Conservation (phyloP, 2,888 invertebrate species). For the Acleris laterana region DNA sequence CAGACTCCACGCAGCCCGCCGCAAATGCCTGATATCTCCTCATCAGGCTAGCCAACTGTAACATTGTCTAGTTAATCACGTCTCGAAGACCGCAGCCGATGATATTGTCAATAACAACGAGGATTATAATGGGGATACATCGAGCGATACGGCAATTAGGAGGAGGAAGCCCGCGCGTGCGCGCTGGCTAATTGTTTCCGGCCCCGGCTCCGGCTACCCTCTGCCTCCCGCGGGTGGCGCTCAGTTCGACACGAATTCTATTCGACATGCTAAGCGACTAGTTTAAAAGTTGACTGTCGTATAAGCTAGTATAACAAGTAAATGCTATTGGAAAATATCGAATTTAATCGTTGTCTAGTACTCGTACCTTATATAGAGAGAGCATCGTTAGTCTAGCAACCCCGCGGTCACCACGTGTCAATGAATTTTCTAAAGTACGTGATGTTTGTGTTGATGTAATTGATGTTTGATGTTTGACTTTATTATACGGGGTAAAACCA, state of each 20-base stretch:
- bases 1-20: too few species aligned
- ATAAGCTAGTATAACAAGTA: too few species aligned
- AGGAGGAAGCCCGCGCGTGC: conserved; percentile 78
- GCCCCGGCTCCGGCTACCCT: conserved; percentile 30
- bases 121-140: conserved; percentile 72
- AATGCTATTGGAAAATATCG: background rate
- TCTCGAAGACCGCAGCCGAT: background rate
- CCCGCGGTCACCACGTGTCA: too few species aligned
- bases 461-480: too few species aligned
- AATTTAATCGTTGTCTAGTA: too few species aligned
- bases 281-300: too few species aligned
- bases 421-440: too few species aligned
- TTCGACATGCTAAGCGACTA: conserved; percentile 2
- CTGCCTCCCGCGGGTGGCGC: conserved; percentile 9
- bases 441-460: too few species aligned
- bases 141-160: conserved; percentile 79
- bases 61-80: background rate
- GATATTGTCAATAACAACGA: conserved; percentile 50
- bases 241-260: background rate
- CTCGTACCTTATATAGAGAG: too few species aligned
- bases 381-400: too few species aligned
- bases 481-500: too few species aligned
- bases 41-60: background rate
- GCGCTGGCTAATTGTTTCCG: conserved; percentile 78
- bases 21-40: too few species aligned